phyloP scores from a whole-genome alignment of 2,113 vertebrate species.

The Cinclus cinclus region DNA sequence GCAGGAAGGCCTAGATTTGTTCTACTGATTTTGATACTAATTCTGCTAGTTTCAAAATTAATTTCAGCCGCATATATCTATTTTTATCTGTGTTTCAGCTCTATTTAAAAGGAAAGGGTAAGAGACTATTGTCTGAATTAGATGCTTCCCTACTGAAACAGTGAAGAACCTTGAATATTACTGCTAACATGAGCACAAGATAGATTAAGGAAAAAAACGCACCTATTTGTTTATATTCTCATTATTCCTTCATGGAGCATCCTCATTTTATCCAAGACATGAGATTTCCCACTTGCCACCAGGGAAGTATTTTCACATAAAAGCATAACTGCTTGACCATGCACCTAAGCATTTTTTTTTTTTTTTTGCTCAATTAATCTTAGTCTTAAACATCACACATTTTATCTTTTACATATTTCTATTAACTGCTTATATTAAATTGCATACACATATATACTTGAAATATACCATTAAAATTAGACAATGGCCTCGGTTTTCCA shows the following conservation, averaged over 20 bases:
- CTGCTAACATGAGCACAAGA: background rate
- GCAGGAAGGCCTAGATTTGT: slow-evolving; percentile 61
- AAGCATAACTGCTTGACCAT: background rate
- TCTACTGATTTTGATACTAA: slow-evolving; percentile 46
- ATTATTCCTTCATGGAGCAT: background rate
- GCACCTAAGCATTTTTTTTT: background rate
- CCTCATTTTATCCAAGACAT: background rate
- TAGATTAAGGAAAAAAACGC: background rate
- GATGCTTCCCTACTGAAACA: slow-evolving; percentile 40
- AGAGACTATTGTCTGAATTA: background rate
- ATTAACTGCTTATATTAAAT: background rate
- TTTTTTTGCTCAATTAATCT: background rate
- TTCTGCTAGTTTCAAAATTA: slow-evolving; percentile 49
- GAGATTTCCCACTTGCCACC: background rate
- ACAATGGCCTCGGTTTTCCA: background rate
- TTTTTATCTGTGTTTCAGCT: slow-evolving; percentile 23
- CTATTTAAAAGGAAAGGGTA: slow-evolving; percentile 31
- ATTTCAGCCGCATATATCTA: slow-evolving; percentile 23
- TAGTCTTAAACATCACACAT: background rate
- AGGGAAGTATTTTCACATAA: background rate
- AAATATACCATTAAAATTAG: background rate
- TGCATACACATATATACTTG: background rate
- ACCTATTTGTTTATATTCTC: background rate
- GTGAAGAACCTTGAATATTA: slow-evolving; percentile 13
- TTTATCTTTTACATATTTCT: background rate